Base-by-base conservation (phyloP, 2,797 vertebrate genomes). In the Tenualosa thibaudeaui region DNA sequence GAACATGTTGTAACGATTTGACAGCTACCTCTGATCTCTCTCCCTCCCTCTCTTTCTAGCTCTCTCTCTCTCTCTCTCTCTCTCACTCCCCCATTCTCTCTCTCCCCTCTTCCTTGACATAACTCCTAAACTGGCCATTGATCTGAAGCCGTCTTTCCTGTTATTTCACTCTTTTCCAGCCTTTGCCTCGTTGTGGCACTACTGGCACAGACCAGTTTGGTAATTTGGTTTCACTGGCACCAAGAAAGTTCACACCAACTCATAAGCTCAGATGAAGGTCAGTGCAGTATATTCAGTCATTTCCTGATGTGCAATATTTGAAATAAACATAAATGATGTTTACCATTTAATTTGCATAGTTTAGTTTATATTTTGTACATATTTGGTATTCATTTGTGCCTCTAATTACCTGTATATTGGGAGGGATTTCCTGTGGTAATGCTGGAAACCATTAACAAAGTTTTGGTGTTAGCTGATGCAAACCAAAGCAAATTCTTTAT, bases 71-170 rank as follows among this genome's bases (percentile, higher is more conserved):
- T 26, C 12, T 37, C 8, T 68, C 8, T 31, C 9, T 37, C 24
- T 68, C 24, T 37, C 10, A 43, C 37, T 5, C 4, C 31, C 68
- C 6, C 15, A 0, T 37, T 17, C 31, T 75, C 15, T 13, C 65
- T 75, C 31, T 19, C 37, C 4, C 19, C 31, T 71, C 31, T 71
- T 10, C 12, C 26, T 37, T n/a, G n/a, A 62, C 56, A 58, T 58
- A 22, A 58, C n/a, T 62, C n/a, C 58, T 9, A 62, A 62, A 62
- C 6, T 24, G 58, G 51, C 65, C 40, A 8, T 82, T 5, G 46
- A 84, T 88, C 46, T 83, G 50, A 84, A 85, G 49, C 65, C 54
- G 65, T 65, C 43, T 81, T 86, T 88, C 15, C 58, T 86, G 54
- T 43, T 51, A 50, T 85, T 87, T 87, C 62, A 12, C 26, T 37